These are phyloP conservation scores for Boulengeromyrus knoepffleri DNA, from an alignment of 2,113 vertebrate genomes.

Conservation along the genomic window DNA sequence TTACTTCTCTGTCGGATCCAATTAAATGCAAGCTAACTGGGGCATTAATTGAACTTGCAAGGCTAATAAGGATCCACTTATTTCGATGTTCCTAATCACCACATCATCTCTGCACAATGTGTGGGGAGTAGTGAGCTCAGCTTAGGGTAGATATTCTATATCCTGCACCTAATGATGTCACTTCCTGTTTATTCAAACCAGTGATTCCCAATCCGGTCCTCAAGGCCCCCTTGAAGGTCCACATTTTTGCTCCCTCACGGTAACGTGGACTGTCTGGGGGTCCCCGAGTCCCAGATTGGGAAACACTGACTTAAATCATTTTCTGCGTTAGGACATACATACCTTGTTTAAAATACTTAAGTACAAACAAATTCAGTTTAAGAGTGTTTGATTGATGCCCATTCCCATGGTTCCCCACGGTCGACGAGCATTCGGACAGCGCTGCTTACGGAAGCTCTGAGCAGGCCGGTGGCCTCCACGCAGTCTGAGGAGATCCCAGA, in stretches of 20 bases:
- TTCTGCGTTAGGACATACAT: neutral
- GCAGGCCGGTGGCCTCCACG: conserved; percentile 66
- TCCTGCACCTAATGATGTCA: neutral
- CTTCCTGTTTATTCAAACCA: neutral
- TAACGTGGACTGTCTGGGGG: neutral
- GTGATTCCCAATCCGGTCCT: neutral
- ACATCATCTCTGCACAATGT: neutral
- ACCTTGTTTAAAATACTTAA: neutral
- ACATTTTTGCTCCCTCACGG: neutral
- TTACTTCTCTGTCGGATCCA: neutral
- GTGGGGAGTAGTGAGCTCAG: neutral
- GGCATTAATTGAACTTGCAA: neutral
- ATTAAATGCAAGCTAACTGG: conserved; percentile 10
- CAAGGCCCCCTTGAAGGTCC: neutral
- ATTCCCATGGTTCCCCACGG: neutral
- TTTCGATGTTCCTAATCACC: neutral
- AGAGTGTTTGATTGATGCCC: neutral
- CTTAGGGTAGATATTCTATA: neutral
- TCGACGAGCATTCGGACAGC: neutral
- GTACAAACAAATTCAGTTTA: neutral
- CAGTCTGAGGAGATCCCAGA: conserved; percentile 71
- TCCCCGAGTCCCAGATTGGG: neutral
- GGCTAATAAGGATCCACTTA: conserved; percentile 7
- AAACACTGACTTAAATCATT: neutral
- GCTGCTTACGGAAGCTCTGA: conserved; percentile 65